A percentile compares a stretch with the other conserved stretches of the same genome.
phyloP scores from a whole-genome alignment of 1,140 invertebrate species.

The Drosophila prosaltans region DNA sequence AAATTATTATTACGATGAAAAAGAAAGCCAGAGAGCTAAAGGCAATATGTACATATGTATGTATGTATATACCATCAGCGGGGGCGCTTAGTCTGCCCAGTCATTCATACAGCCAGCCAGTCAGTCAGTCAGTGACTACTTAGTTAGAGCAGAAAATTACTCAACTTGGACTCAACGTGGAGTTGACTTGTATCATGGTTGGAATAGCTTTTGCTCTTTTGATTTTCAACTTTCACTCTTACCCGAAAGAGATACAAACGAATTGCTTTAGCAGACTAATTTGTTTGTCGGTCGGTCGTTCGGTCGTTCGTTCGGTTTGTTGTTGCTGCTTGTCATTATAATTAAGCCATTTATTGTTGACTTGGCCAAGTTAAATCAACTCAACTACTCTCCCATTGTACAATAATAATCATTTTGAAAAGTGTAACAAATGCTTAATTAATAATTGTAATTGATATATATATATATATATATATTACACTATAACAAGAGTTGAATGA shows the following conservation, averaged over 20 bases:
- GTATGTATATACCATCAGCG: background rate
- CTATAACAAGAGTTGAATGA: background rate
- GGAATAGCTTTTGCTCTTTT: background rate
- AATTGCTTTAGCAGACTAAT: conserved; percentile 18
- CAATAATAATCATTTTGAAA: conserved; percentile 17
- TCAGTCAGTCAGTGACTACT: conserved; percentile 2
- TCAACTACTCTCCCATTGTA: conserved; percentile 15
- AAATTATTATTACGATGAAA: conserved; percentile 20
- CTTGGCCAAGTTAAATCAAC: conserved; percentile 8
- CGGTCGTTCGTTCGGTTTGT: background rate
- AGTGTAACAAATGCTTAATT: conserved; percentile 23
- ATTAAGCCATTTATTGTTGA: conserved; percentile 16
- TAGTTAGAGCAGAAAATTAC: conserved; percentile 22
- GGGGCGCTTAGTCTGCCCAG: conserved; percentile 10
- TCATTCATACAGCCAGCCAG: background rate
- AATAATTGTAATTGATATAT: conserved; percentile 13
- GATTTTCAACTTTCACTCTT: conserved; percentile 22
- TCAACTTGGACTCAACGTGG: background rate
- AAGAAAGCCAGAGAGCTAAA: conserved; percentile 9
- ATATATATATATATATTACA: background rate
- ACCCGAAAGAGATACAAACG: conserved; percentile 5
- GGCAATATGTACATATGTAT: background rate
- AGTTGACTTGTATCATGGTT: too few species aligned
- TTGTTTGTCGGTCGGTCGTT: background rate
- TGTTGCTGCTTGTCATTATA: conserved; percentile 10